phyloP scores from a whole-genome alignment of 2,113 vertebrate species.

The Choloepus hoffmanni region DNA sequence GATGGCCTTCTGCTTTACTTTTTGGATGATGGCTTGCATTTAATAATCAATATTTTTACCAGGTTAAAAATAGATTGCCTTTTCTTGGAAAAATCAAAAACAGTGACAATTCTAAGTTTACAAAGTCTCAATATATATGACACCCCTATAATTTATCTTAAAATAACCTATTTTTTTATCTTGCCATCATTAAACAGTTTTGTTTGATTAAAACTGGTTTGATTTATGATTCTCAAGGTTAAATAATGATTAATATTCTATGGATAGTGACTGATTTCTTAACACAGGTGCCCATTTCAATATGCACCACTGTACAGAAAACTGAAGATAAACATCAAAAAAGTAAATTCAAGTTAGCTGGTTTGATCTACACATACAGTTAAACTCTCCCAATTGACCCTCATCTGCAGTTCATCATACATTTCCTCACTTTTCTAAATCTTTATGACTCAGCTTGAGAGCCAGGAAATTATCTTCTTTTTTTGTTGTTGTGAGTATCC shows the following conservation, averaged over 20 bases:
- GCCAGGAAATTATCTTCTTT: neutral
- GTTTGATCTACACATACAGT: neutral
- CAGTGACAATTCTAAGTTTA: neutral
- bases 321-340: neutral
- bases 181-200: constrained; percentile 37
- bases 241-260: constrained; percentile 17
- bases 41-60: neutral
- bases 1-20: neutral
- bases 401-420: neutral
- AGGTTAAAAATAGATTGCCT: neutral
- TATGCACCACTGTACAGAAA: neutral
- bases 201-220: constrained; percentile 57
- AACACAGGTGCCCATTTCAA: neutral
- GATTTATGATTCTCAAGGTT: neutral
- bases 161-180: constrained; percentile 6
- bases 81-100: constrained; percentile 22
- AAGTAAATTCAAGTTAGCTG: neutral
- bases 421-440: neutral
- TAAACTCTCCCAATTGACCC: neutral
- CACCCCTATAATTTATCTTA: constrained; percentile 32
- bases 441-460: neutral
- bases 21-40: neutral
- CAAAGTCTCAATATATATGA: neutral
- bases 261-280: neutral
- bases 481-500: neutral